Percentiles rank a stretch among this genome's conserved stretches.
These are phyloP conservation scores for Peromyscus leucopus DNA, from an alignment of 2,113 vertebrate genomes.

Conservation along the genomic window DNA sequence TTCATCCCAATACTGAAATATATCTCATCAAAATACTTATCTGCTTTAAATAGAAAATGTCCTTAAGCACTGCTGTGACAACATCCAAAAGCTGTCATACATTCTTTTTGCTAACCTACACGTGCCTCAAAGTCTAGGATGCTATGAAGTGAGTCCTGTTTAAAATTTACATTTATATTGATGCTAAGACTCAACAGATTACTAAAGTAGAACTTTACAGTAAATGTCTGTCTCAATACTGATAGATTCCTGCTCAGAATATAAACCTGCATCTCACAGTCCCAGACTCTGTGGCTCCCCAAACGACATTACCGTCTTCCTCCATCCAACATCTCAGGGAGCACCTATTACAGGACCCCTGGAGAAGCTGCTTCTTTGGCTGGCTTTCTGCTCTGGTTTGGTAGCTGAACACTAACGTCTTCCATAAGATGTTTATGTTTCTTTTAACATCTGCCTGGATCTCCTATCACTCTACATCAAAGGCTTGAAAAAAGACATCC, in stretches of 20 bases:
- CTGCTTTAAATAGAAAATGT: neutral
- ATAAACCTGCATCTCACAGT: neutral
- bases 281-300: neutral
- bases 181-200: neutral
- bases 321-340: accelerated
- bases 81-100: neutral
- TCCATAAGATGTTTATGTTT: neutral
- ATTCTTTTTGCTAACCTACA: constrained; percentile 27
- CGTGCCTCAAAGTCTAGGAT: neutral
- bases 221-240: neutral
- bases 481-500: neutral
- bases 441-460: neutral
- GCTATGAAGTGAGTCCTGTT: neutral
- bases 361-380: accelerated
- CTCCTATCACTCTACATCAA: neutral
- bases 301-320: neutral
- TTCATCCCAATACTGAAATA: constrained; percentile 17
- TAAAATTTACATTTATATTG: neutral
- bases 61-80: neutral
- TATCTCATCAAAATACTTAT: neutral
- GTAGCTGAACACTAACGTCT: neutral
- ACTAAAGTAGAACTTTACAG: neutral
- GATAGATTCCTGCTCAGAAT: neutral
- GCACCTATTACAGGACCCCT: neutral
- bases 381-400: neutral